Evolutionary conservation across 2,113 vertebrate genomes (phyloP).

Genomic region (Corvus cornix): DNA sequence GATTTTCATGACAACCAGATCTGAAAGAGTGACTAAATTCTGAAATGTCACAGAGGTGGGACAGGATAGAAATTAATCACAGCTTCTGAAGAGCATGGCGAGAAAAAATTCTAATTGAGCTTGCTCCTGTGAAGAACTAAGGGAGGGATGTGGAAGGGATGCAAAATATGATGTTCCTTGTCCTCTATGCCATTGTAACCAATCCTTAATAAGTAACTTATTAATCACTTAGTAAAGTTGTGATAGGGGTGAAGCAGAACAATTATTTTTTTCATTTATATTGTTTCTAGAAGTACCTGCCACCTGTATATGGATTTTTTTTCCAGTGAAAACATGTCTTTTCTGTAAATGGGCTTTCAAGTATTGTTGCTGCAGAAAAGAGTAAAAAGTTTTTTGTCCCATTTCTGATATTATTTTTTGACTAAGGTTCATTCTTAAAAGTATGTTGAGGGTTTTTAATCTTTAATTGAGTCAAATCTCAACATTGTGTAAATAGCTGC

Average conservation of each 20-base stretch:
- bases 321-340: accelerated
- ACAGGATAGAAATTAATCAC: background rate
- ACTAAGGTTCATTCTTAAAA: background rate
- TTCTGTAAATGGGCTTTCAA: background rate
- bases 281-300: background rate
- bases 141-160: background rate
- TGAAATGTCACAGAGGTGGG: background rate
- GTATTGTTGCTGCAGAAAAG: background rate
- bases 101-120: background rate
- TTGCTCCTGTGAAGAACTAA: background rate
- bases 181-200: background rate
- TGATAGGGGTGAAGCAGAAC: background rate
- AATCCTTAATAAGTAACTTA: background rate
- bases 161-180: background rate
- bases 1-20: background rate
- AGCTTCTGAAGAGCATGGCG: background rate
- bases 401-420: background rate
- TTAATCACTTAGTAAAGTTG: background rate
- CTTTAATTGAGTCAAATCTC: background rate
- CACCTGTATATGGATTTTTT: too few relatives aligned
- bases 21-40: background rate
- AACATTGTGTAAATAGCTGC: background rate
- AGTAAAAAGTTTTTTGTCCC: background rate
- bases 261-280: background rate
- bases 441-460: background rate